A percentile compares a stretch with the other conserved stretches of the same genome.
Conservation (phyloP, 2,888 invertebrate genomes). For the Steinernema hermaphroditum region DNA sequence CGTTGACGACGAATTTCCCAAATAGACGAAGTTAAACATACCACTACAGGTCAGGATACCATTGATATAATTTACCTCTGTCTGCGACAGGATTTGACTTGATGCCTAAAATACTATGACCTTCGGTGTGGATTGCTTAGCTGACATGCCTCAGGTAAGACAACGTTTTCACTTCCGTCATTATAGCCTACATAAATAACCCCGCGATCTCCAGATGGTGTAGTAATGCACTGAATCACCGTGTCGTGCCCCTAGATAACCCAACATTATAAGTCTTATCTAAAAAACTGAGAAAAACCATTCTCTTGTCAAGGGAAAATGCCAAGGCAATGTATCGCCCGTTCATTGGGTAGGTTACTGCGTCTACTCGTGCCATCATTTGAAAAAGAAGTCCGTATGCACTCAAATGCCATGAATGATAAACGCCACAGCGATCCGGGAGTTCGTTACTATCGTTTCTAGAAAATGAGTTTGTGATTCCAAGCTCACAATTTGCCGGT, state of each 20-base stretch:
- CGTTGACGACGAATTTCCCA: background rate
- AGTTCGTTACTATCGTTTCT: no score
- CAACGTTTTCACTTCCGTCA: background rate
- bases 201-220: background rate
- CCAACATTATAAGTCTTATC: no score
- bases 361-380: background rate
- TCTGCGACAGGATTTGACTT: background rate
- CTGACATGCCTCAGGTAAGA: background rate
- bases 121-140: no score
- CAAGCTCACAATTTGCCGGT: slow-evolving; percentile 11
- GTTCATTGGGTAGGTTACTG: background rate
- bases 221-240: background rate
- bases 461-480: no score
- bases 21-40: background rate
- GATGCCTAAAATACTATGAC: background rate
- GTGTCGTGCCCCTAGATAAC: slow-evolving; percentile 16
- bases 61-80: background rate
- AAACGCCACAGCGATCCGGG: background rate
- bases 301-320: background rate
- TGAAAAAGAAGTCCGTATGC: background rate
- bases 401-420: background rate
- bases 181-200: background rate
- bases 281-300: background rate
- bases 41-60: slow-evolving; percentile 8
- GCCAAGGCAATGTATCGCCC: slow-evolving; percentile 1